Evolutionary conservation across 2,888 invertebrate genomes (phyloP), one percentile per base, ranked within the genome.

Genomic region (Temnothorax unifasciatus): DNA sequence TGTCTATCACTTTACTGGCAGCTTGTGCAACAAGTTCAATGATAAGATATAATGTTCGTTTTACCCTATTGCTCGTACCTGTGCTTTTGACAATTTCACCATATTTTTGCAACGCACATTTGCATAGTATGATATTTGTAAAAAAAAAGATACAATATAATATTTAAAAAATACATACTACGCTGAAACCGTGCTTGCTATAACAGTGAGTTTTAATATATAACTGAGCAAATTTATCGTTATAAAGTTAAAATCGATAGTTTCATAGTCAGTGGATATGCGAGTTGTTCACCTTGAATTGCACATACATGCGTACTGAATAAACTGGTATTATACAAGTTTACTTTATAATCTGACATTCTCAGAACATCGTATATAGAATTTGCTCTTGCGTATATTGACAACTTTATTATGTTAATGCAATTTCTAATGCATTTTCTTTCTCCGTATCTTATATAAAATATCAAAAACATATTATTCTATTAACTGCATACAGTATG

Each of bases 281-380:
- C 11, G 50, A 76, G 75, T 79, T 79, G 57, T 59, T 79, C 57
- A 59, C 79, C 71, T 79, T 79, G 79, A 79, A 71, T 79, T n/a
- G 77, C 6, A 34, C 34, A 34, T 6, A 34, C 4, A 57, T 44
- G 79, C 71, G 34, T 25, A 77, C 69, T 44, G 5, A 57, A 41
- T 71, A 79, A 77, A 77, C n/a, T 54, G n/a, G 4, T 57, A 34
- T 79, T 34, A 34, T 34, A 66, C 11, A 25, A 69, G 77, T 77
- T 77, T 29, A 25, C 25, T n/a, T 44, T 69, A 54, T 69, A 77
- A 77, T 77, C 57, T 25, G 9, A 29, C 18, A 15, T 74, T 3
- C 57, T 44, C 34, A 59, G 68, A 64, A 38, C 18, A 5, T 77
- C 15, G 34, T 47, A 57, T 13, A 29, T 29, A 29, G 29, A 29